Percentiles rank a stretch among this genome's conserved stretches.
Evolutionary conservation across 2,888 invertebrate genomes (phyloP).

Genomic region (Drosophila rellima): DNA sequence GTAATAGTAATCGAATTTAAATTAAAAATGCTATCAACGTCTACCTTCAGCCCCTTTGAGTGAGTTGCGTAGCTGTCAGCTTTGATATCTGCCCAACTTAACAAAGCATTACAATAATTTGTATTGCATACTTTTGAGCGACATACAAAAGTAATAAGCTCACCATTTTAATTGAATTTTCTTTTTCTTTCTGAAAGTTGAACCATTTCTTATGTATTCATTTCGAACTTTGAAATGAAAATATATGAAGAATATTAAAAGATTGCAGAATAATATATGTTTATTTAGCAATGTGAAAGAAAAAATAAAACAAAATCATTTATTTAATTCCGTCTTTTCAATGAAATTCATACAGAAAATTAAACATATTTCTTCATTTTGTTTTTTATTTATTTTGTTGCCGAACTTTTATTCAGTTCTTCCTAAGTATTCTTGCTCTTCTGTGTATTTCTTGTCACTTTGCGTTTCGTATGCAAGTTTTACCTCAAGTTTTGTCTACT

Average conservation of each 20-base stretch:
- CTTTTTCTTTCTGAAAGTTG: background rate
- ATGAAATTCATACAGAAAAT: conserved; percentile 16
- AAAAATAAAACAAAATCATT: background rate
- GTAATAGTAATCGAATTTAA: too few species aligned
- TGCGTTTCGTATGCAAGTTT: conserved; percentile 40
- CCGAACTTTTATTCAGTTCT: conserved; percentile 25
- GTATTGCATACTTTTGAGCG: background rate
- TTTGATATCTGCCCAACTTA: background rate
- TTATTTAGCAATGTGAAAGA: background rate
- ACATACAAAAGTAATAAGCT: too few species aligned
- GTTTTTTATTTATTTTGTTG: conserved; percentile 7
- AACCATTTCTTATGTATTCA: background rate
- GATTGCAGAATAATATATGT: background rate
- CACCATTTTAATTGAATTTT: background rate
- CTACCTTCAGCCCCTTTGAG: background rate
- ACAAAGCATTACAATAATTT: background rate
- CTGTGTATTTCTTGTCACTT: conserved; percentile 27
- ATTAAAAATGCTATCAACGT: too few species aligned
- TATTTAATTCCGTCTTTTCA: conserved; percentile 1
- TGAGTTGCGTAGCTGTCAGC: background rate
- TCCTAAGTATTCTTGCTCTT: conserved; percentile 6
- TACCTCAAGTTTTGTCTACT: conserved; percentile 37
- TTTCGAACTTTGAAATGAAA: background rate
- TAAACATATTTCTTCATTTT: conserved; percentile 21
- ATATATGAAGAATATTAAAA: background rate